phyloP scores from a whole-genome alignment of 1,140 invertebrate genomes.

The Brachionus calyciflorus region DNA sequence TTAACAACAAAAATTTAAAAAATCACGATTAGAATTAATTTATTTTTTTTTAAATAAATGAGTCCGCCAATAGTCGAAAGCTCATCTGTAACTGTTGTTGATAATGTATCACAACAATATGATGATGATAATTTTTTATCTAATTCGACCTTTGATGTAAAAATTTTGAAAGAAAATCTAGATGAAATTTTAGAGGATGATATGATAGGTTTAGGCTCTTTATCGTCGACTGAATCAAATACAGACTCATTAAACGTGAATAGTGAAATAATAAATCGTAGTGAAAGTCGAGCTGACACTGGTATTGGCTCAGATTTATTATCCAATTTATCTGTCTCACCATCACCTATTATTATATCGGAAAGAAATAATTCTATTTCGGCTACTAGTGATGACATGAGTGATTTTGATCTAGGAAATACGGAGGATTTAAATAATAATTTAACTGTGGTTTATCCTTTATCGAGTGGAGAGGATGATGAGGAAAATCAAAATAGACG shows the following conservation, averaged over 20 bases:
- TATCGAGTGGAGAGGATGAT: not conserved
- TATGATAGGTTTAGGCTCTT: conserved; percentile 21
- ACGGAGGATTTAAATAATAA: not conserved
- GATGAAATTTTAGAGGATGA: not conserved
- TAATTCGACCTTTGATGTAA: not conserved
- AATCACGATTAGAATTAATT: too few species aligned
- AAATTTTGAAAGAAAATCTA: not conserved
- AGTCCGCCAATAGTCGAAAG: conserved; percentile 15
- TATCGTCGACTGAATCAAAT: conserved; percentile 11
- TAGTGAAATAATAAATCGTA: conserved; percentile 10
- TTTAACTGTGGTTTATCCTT: not conserved
- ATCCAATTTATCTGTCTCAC: conserved; percentile 15
- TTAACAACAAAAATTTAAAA: too few species aligned
- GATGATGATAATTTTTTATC: conserved; percentile 6
- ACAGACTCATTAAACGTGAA: not conserved
- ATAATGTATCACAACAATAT: not conserved
- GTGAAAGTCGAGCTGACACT: conserved; percentile 13
- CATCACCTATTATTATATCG: not conserved
- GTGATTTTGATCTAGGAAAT: conserved; percentile 21
- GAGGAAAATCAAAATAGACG: conserved; percentile 11
- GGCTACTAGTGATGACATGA: conserved; percentile 17
- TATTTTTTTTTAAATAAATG: too few species aligned
- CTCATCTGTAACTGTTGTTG: not conserved
- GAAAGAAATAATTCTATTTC: conserved; percentile 40
- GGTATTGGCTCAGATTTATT: conserved; percentile 16